Percentiles rank a stretch among this genome's conserved stretches.
Conservation (phyloP, 2,888 invertebrate genomes). For the Campoletis raptor region DNA sequence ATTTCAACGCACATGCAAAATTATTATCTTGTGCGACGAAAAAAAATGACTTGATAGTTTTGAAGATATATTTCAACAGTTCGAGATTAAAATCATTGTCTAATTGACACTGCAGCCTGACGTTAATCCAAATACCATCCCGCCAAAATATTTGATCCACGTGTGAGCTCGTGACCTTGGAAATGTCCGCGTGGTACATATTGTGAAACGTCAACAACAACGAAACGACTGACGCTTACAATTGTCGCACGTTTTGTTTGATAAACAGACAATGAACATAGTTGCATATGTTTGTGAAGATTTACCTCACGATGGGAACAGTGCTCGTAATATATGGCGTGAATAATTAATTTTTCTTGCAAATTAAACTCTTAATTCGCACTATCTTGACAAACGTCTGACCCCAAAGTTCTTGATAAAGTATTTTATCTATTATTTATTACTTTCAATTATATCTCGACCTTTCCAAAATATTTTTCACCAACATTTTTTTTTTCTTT, state of each 20-base stretch:
- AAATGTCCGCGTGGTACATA: background rate
- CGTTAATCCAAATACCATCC: background rate
- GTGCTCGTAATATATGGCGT: background rate
- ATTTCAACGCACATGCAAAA: background rate
- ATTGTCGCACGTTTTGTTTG: background rate
- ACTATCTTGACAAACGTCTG: background rate
- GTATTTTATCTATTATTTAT: background rate
- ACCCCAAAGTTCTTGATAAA: slow-evolving; percentile 8
- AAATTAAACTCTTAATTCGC: background rate
- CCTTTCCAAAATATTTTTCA: background rate
- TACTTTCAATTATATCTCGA: background rate
- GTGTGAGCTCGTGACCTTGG: background rate
- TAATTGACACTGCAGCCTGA: background rate
- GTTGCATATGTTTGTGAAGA: background rate
- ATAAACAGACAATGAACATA: background rate
- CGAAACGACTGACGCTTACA: background rate
- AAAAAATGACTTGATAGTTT: background rate
- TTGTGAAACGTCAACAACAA: background rate
- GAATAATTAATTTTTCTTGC: background rate
- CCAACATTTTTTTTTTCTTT: background rate
- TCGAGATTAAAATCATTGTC: background rate
- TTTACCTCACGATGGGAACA: background rate
- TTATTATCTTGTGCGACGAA: background rate
- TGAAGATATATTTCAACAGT: background rate
- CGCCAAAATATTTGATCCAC: background rate